These are phyloP conservation scores for Cottoperca gobio DNA, from an alignment of 2,797 vertebrate genomes.

Conservation along the genomic window DNA sequence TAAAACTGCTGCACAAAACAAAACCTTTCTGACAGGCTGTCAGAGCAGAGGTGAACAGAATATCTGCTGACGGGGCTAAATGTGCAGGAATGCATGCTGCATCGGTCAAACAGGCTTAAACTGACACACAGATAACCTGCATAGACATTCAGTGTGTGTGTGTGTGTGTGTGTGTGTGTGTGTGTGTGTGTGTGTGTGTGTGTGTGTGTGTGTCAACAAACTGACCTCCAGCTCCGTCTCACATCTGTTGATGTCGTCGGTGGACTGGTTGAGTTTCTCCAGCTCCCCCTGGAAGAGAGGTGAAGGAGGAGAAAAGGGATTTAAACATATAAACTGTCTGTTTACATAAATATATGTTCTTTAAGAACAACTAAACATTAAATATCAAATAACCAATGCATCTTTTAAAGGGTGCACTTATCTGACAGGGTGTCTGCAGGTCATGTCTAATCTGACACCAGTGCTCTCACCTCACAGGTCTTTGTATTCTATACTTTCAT, in stretches of 20 bases:
- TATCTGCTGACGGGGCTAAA: neutral
- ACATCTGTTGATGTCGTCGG: slow-evolving; percentile 95
- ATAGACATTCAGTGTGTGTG: neutral
- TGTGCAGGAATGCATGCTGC: neutral
- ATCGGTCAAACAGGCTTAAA: neutral
- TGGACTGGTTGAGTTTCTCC: slow-evolving; percentile 97
- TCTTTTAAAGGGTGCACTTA: neutral
- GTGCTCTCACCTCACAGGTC: no score
- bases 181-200: slow-evolving; percentile 13
- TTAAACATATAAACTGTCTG: neutral
- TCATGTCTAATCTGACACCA: no score
- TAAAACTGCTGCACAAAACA: neutral
- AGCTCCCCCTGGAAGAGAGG: slow-evolving; percentile 89
- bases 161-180: neutral
- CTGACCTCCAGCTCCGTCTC: slow-evolving; percentile 96
- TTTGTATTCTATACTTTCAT: no score
- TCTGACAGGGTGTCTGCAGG: no score
- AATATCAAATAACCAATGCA: neutral
- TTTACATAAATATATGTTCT: neutral
- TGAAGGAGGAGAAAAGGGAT: neutral
- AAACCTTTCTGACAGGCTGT: neutral
- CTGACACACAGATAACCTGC: neutral
- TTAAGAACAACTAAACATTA: neutral
- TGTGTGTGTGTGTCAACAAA: slow-evolving; percentile 1
- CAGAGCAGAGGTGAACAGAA: neutral